Base-by-base conservation (phyloP, 2,113 vertebrate genomes). In the Atlantisia rogersi region DNA sequence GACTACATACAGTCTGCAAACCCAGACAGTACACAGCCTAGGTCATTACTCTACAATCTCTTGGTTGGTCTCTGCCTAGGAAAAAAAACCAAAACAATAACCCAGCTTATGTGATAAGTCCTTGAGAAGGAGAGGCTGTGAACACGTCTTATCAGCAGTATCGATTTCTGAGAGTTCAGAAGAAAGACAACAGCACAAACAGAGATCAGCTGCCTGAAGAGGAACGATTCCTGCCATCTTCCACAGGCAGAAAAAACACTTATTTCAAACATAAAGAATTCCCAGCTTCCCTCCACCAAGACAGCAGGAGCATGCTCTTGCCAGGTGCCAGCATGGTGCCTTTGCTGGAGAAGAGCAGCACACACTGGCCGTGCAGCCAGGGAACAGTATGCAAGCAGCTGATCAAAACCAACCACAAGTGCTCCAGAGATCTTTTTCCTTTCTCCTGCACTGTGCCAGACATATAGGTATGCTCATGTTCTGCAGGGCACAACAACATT, bases 401-500 rank as follows among this genome's bases (percentile, higher is more conserved):
- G 86, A 52, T 58, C 70, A 76, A 82, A 93, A 29, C 53, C 3
- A 1, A 67, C 40, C 48, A 62, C 1, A 0, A 22, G 6, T 3
- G 1, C 46, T 78, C 46, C 56, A 24, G 56, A 26, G 37, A 15
- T 24, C 32, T 31, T 63, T 78, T 52, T 37, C 31, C 37, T 65
- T 50, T 60, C 87, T 89, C 42, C 35, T 58, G 22, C 29, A 2
- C 44, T 17, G 14, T 3, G 6, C 31, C 4, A 1, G 29, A 26
- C 74, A 16, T 5, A 5, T 0, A 1, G n/a, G 24, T 64, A 11
- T 3, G 11, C 10, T 53, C 29, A 40, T 63, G 42, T 28, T n/a
- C 11, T 32, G 29, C 62, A 71, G 62, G 11, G 12, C n/a, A 76
- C 22, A 50, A 37, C 28, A 75, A 6, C 85, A 79, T 73, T 25